These are phyloP conservation scores for Epizoanthus ramosus DNA, from an alignment of 92 coral and sea anemone species.

Conservation along the genomic window DNA sequence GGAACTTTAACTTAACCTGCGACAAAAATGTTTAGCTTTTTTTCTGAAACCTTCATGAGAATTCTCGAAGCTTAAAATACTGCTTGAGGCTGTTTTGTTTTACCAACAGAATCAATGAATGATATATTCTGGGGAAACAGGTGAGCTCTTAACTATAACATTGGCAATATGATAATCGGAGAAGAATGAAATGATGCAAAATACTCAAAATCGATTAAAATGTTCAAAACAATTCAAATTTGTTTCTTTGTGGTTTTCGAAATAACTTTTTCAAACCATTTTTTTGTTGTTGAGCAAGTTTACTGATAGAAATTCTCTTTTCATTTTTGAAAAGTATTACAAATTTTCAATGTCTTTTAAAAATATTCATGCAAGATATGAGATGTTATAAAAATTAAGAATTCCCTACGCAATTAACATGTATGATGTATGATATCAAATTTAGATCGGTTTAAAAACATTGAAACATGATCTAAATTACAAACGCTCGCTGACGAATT, in stretches of 20 bases:
- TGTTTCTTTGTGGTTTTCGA: background rate
- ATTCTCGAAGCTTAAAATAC: too few relatives aligned
- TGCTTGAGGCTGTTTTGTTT: too few relatives aligned
- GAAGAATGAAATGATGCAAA: background rate
- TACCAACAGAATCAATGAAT: background rate
- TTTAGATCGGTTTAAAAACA: background rate
- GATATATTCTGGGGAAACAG: background rate
- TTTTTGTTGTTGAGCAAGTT: too few relatives aligned
- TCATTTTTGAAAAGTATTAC: background rate
- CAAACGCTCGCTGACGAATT: background rate
- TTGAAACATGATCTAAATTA: background rate
- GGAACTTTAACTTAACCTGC: too few relatives aligned
- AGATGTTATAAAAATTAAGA: background rate
- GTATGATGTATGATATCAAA: background rate
- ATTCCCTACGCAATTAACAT: background rate
- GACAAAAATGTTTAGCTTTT: too few relatives aligned
- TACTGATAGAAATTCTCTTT: background rate
- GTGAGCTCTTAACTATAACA: background rate
- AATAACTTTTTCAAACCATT: too few relatives aligned
- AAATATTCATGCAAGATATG: background rate
- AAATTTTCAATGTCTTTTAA: background rate
- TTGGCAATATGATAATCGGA: background rate
- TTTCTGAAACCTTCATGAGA: too few relatives aligned
- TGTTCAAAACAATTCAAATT: background rate
- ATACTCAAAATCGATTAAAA: background rate